Evolutionary conservation across 1,140 invertebrate species (phyloP).

Genomic region (Drosophila suzukii): DNA sequence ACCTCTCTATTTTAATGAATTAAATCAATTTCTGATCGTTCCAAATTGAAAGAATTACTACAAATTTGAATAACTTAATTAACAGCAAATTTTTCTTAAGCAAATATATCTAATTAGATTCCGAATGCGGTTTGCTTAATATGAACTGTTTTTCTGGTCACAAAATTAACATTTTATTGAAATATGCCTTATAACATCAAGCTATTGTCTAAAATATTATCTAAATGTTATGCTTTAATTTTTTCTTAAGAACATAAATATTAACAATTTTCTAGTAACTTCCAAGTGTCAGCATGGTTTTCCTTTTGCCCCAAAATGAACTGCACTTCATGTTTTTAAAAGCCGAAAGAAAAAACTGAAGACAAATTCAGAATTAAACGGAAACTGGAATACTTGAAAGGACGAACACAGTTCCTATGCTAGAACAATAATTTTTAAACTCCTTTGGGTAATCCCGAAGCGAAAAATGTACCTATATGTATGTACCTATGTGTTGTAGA

Average conservation of each 20-base stretch:
- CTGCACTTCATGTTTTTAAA: slow-evolving; percentile 53
- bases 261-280: neutral
- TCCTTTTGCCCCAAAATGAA: slow-evolving; percentile 4
- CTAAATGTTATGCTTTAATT: neutral
- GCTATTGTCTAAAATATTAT: too few species aligned
- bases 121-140: too few species aligned
- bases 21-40: neutral
- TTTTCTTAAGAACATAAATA: neutral
- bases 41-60: too few species aligned
- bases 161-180: too few species aligned
- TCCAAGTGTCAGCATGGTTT: slow-evolving; percentile 15
- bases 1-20: neutral
- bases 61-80: too few species aligned
- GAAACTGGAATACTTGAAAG: slow-evolving; percentile 45
- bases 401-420: slow-evolving; percentile 67
- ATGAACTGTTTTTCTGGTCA: too few species aligned
- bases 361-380: slow-evolving; percentile 6
- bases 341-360: slow-evolving; percentile 34
- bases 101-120: too few species aligned
- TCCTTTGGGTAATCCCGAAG: slow-evolving; percentile 45
- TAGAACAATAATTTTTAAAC: slow-evolving; percentile 77
- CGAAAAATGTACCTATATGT: slow-evolving; percentile 56
- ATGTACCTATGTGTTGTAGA: slow-evolving; percentile 51
- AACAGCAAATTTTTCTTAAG: too few species aligned
- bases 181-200: too few species aligned